Percentiles rank a stretch among this genome's conserved stretches.
These are phyloP conservation scores for Poeciliopsis gracilis DNA, from an alignment of 2,797 vertebrate species.

Conservation along the genomic window DNA sequence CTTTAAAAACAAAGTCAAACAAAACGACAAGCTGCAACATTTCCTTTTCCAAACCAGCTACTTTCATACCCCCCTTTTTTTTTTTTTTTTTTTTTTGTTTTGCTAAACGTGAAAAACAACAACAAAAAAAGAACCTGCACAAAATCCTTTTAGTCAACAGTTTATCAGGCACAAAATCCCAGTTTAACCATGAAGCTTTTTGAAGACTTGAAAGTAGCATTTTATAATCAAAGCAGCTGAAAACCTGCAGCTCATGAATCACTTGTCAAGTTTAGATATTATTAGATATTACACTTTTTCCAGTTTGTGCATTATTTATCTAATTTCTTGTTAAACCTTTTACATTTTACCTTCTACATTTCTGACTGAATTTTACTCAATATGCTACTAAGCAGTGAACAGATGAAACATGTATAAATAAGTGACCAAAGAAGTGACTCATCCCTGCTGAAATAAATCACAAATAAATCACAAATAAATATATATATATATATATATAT, in stretches of 20 bases:
- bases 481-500: too few species aligned
- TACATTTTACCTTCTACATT: neutral
- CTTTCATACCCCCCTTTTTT: neutral
- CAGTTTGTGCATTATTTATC: neutral
- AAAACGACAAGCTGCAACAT: neutral
- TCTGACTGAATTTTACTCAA: neutral
- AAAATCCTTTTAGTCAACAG: neutral
- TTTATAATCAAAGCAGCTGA: neutral
- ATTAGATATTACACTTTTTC: neutral
- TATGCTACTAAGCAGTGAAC: neutral
- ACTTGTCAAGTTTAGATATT: neutral
- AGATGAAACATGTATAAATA: neutral
- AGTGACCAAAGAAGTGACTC: too few species aligned
- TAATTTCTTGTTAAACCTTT: neutral
- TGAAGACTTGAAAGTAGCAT: neutral
- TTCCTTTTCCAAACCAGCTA: neutral
- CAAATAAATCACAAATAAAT: too few species aligned
- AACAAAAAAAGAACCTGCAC: neutral
- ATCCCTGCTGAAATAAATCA: too few species aligned
- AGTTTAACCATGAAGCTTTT: neutral
- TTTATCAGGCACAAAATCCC: neutral
- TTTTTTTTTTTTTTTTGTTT: neutral
- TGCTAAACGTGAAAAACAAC: neutral
- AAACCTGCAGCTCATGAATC: neutral
- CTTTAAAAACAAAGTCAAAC: neutral